Evolutionary conservation across 2,113 vertebrate species (phyloP), one percentile per base, ranked within the genome.

Genomic region (Psammodynastes pulverulentus): DNA sequence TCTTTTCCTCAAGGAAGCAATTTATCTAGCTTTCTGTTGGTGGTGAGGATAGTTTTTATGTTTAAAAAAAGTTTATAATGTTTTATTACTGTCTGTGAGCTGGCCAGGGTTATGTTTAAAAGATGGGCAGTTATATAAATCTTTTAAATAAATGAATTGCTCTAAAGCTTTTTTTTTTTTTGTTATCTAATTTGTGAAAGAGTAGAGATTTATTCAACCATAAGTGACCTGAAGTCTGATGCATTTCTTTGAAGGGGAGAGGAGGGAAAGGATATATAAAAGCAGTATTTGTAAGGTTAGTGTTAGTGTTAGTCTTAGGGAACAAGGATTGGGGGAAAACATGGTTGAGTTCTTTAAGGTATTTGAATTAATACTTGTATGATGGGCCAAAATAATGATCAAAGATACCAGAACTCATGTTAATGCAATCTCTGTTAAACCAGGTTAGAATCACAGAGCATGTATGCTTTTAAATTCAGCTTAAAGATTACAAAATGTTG

Each of bases 291-390:
- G 56, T 26, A 72, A 91, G 52, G 15, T 51, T 72, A 15, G 29
- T 88, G 29, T 17, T 87, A 26, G 12, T 23, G 15, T 24, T 91
- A 91, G 53, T 94, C 90, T 94, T 54, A 52, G 21, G 2, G 79
- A 91, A 91, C 51, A 88, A 91, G 93, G 92, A 34, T 19, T n/a
- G 90, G 92, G 84, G 49, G 53, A 10, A 84, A 79, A 15, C 79
- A 79, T 48, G 21, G 12, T 26, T 12, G 9, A 48, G 13, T 86
- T 54, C 48, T n/a, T 88, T 58, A 51, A 49, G 21, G 21, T 49
- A 48, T 46, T 21, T 24, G 56, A 67, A 29, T 86, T 46, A 51
- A 34, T 19, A 48, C 39, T 19, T 29, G 2, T 53, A 21, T 34
- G 10, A 84, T 43, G 7, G 13, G 29, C 17, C 34, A 79, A 79